Evolutionary conservation across 1,140 invertebrate genomes (phyloP).

Genomic region (Pollicipes pollicipes): DNA sequence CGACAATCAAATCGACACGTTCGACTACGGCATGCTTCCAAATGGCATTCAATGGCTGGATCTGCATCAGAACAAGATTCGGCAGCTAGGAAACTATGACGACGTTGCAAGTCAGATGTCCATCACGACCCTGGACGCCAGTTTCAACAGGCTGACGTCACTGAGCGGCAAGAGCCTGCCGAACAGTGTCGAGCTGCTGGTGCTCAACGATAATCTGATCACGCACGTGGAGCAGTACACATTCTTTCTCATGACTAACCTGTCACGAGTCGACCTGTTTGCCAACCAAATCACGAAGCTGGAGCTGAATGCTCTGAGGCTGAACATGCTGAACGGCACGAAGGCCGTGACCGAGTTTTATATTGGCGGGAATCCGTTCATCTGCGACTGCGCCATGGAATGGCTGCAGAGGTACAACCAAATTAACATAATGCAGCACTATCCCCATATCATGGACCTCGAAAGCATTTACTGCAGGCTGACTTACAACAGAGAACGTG

Average conservation of each 20-base stretch:
- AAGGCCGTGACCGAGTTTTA: slow-evolving; percentile 70
- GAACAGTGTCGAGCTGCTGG: slow-evolving; percentile 66
- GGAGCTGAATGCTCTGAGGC: slow-evolving; percentile 55
- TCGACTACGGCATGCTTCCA: slow-evolving; percentile 74
- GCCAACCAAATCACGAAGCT: slow-evolving; percentile 64
- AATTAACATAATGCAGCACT: slow-evolving; percentile 50
- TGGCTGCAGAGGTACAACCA: slow-evolving; percentile 66
- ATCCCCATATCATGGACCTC: slow-evolving; percentile 68
- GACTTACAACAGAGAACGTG: slow-evolving; percentile 24
- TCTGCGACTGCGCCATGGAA: slow-evolving; percentile 72
- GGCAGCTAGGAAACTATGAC: slow-evolving; percentile 67
- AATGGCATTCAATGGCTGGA: slow-evolving; percentile 73
- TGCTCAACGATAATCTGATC: slow-evolving; percentile 48
- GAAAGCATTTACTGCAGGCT: slow-evolving; percentile 39
- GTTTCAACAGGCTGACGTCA: slow-evolving; percentile 64
- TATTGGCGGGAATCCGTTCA: slow-evolving; percentile 71
- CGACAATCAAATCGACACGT: slow-evolving; percentile 69
- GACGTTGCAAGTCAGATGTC: slow-evolving; percentile 51
- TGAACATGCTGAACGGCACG: slow-evolving; percentile 44
- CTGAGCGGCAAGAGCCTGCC: slow-evolving; percentile 59
- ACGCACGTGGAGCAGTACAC: slow-evolving; percentile 59
- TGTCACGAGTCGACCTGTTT: slow-evolving; percentile 71
- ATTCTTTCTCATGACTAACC: slow-evolving; percentile 62
- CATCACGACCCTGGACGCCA: slow-evolving; percentile 47
- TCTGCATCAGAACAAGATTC: slow-evolving; percentile 70